A percentile compares a stretch with the other conserved stretches of the same genome.
phyloP scores from a whole-genome alignment of 2,113 vertebrate species.

The Amphiprion percula region DNA sequence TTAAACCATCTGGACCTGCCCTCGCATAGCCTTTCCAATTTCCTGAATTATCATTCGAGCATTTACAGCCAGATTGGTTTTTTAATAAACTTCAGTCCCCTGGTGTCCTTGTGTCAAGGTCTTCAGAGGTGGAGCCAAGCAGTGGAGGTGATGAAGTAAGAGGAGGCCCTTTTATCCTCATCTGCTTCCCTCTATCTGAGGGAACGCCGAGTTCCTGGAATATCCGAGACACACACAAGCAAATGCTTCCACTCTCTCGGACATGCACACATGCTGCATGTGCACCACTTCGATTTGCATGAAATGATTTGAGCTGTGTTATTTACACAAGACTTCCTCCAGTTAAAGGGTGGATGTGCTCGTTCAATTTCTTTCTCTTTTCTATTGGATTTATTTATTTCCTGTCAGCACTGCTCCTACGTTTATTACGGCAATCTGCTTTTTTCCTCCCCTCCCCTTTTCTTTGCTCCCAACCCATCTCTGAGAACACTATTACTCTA shows the following conservation, averaged over 20 bases:
- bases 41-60: conserved; percentile 36
- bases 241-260: background rate
- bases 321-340: conserved; percentile 69
- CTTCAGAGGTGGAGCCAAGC: conserved; percentile 24
- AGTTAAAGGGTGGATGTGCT: conserved; percentile 62
- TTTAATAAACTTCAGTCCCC: conserved; percentile 36
- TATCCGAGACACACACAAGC: conserved; percentile 1
- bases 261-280: conserved; percentile 8
- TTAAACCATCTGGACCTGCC: conserved; percentile 29
- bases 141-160: conserved; percentile 17
- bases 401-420: conserved; percentile 57
- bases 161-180: conserved; percentile 28
- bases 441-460: conserved; percentile 40
- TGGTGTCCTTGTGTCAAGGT: conserved; percentile 49
- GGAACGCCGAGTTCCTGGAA: conserved; percentile 35
- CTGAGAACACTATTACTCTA: conserved; percentile 65
- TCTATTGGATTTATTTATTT: conserved; percentile 75
- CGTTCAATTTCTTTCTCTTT: conserved; percentile 59
- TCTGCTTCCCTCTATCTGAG: conserved; percentile 32
- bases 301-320: conserved; percentile 71
- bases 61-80: conserved; percentile 42
- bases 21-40: conserved; percentile 16
- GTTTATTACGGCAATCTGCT: conserved; percentile 76
- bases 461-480: conserved; percentile 43
- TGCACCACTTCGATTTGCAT: conserved; percentile 63